phyloP scores from a whole-genome alignment of 2,797 vertebrate genomes.

The Oophaga sylvatica region DNA sequence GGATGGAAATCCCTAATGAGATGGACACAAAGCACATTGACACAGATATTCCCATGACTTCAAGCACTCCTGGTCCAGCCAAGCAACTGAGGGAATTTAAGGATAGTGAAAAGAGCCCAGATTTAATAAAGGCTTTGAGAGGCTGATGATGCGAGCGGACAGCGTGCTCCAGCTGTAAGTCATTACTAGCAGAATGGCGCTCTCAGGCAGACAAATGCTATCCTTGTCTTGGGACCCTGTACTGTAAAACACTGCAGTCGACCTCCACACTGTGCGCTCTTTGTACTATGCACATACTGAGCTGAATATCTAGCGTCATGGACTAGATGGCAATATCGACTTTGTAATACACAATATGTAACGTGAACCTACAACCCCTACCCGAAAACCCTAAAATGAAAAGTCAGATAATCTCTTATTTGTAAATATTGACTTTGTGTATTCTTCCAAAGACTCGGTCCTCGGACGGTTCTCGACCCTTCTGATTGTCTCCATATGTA shows the following conservation, averaged over 20 bases:
- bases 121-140: constrained; percentile 17
- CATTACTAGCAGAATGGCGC: constrained; percentile 55
- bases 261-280: constrained; percentile 47
- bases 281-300: constrained; percentile 50
- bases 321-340: neutral
- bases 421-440: neutral
- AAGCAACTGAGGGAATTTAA: constrained; percentile 41
- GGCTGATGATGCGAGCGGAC: constrained; percentile 53
- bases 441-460: neutral
- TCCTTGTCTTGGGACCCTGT: constrained; percentile 52
- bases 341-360: neutral
- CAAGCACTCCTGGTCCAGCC: neutral
- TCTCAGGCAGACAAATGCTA: constrained; percentile 55
- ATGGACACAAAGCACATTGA: neutral
- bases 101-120: constrained; percentile 26
- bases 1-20: neutral
- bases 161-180: constrained; percentile 58
- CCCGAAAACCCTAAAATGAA: neutral
- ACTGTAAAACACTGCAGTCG: constrained; percentile 36
- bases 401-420: neutral
- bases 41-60: constrained; percentile 25
- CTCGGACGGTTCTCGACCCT: neutral
- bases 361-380: neutral
- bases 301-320: constrained; percentile 43
- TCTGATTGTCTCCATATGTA: neutral